phyloP scores from a whole-genome alignment of 2,888 invertebrate genomes.

The Seira ritae region DNA sequence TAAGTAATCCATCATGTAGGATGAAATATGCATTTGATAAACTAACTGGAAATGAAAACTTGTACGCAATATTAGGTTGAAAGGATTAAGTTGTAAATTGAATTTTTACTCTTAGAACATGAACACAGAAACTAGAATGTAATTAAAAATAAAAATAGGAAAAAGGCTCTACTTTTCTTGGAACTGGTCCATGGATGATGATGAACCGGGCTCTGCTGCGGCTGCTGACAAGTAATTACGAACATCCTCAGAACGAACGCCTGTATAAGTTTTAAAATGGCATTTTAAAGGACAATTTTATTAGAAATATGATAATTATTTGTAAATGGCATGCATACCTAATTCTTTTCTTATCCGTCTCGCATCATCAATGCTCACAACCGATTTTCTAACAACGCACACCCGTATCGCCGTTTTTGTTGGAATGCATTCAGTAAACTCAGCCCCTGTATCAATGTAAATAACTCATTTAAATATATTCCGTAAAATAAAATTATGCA shows the following conservation, averaged over 20 bases:
- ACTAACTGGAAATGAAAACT: no score
- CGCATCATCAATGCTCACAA: constrained; percentile 57
- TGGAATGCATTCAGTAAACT: constrained; percentile 56
- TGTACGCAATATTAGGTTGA: no score
- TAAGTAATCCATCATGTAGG: no score
- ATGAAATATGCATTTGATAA: no score
- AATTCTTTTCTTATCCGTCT: constrained; percentile 65
- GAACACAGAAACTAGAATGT: no score
- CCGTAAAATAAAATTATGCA: neutral
- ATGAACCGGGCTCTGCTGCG: constrained; percentile 34
- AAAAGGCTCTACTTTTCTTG: constrained; percentile 48
- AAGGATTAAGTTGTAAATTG: no score
- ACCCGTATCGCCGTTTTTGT: constrained; percentile 65
- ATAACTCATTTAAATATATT: neutral
- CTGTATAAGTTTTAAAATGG: no score
- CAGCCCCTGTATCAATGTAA: constrained; percentile 29
- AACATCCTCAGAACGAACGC: constrained; percentile 56
- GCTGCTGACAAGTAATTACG: constrained; percentile 47
- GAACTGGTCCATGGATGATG: constrained; percentile 21
- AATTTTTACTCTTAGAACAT: no score
- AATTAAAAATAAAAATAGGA: no score
- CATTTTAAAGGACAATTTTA: no score
- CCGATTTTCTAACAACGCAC: constrained; percentile 58
- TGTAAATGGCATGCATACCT: no score
- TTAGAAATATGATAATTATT: no score